Evolutionary conservation across 1,140 invertebrate genomes (phyloP).

Genomic region (Eulimnadia texana): DNA sequence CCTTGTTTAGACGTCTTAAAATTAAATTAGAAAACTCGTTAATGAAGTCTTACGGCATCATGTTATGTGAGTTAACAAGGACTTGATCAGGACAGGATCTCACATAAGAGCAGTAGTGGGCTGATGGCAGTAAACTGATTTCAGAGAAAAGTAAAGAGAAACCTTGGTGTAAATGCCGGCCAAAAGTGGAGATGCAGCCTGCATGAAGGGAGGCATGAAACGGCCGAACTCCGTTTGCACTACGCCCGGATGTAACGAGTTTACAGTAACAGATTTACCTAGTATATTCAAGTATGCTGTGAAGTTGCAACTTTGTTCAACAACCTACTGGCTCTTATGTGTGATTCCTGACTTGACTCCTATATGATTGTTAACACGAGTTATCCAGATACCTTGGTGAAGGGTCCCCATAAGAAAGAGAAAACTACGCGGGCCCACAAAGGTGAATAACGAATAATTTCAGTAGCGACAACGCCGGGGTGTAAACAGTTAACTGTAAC

Average conservation of each 20-base stretch:
- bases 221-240: constrained; percentile 32
- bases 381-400: constrained; percentile 18
- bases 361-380: background rate
- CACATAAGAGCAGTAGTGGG: too few species aligned
- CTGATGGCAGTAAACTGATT: background rate
- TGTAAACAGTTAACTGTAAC: constrained; percentile 36
- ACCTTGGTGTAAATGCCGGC: background rate
- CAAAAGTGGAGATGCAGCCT: background rate
- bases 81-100: too few species aligned
- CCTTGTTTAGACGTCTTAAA: constrained; percentile 52
- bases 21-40: too few species aligned
- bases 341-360: background rate
- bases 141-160: background rate
- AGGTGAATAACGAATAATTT: constrained; percentile 25
- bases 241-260: constrained; percentile 33
- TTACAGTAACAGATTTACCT: background rate
- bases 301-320: too few species aligned
- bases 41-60: too few species aligned
- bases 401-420: background rate
- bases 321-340: background rate
- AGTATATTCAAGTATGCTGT: too few species aligned
- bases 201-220: background rate
- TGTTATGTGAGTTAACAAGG: too few species aligned
- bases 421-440: background rate
- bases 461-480: constrained; percentile 37